These are phyloP conservation scores for Perizoma flavofasciatum DNA, from an alignment of 2,888 invertebrate species.

Conservation along the genomic window DNA sequence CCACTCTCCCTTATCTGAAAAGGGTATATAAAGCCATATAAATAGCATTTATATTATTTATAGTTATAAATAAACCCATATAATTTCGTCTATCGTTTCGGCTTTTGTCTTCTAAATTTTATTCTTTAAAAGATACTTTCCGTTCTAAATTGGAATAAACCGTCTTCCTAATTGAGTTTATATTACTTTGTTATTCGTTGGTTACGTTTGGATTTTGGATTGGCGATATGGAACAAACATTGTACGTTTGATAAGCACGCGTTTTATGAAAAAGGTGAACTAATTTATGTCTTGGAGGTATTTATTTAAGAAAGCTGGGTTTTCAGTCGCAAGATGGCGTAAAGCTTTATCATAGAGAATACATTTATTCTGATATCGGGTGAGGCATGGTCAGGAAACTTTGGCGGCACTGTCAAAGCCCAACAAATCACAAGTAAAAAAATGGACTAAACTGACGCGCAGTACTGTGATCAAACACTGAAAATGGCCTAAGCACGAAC, in stretches of 20 bases:
- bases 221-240: conserved; percentile 60
- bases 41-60: conserved; percentile 40
- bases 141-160: conserved; percentile 35
- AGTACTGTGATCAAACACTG: no score
- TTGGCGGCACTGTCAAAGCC: no score
- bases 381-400: no score
- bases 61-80: conserved; percentile 32
- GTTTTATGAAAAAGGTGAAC: conserved; percentile 74
- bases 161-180: conserved; percentile 51
- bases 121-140: conserved; percentile 28
- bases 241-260: conserved; percentile 66
- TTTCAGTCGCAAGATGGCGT: conserved; percentile 15
- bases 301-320: conserved; percentile 45
- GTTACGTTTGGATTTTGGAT: conserved; percentile 37
- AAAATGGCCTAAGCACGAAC: no score
- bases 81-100: conserved; percentile 41
- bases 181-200: conserved; percentile 38
- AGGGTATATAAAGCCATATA: conserved; percentile 35
- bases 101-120: conserved; percentile 60
- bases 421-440: no score
- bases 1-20: conserved; percentile 12
- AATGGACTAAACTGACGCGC: no score
- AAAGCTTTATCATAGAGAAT: background rate
- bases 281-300: conserved; percentile 75
- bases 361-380: no score